Percentiles rank a stretch among this genome's conserved stretches.
These are phyloP conservation scores for Omphaloscelis lunosa DNA, from an alignment of 2,888 invertebrate genomes.

Conservation along the genomic window DNA sequence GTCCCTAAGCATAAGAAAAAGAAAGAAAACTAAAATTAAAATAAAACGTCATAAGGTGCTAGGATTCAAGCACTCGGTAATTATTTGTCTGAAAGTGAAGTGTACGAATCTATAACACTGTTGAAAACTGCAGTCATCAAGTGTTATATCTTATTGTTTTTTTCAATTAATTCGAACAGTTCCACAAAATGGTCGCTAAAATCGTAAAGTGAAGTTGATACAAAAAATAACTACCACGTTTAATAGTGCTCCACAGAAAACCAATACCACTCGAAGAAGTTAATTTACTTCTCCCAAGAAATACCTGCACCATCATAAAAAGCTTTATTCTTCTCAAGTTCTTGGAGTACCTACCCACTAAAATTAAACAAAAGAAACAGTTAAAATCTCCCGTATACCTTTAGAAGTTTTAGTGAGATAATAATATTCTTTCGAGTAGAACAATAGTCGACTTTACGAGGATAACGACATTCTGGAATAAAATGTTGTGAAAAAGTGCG, in stretches of 20 bases:
- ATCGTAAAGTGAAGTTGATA: background rate
- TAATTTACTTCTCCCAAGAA: conserved; percentile 35
- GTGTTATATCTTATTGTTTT: background rate
- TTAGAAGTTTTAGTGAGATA: conserved; percentile 16
- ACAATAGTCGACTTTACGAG: conserved; percentile 24
- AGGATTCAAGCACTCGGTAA: background rate
- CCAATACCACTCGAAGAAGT: conserved; percentile 19
- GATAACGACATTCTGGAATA: background rate
- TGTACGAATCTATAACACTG: background rate
- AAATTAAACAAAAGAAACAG: conserved; percentile 51
- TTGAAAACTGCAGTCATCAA: background rate
- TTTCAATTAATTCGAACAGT: background rate
- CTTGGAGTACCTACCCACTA: conserved; percentile 27
- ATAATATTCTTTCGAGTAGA: conserved; percentile 14
- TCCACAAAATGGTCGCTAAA: background rate
- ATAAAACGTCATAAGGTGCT: background rate
- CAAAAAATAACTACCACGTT: conserved; percentile 4
- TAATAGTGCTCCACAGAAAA: conserved; percentile 30
- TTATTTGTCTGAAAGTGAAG: background rate
- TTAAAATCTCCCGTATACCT: conserved; percentile 19
- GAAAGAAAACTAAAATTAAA: background rate
- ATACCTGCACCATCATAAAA: conserved; percentile 44
- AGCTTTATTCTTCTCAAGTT: conserved; percentile 26
- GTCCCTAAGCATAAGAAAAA: no score
- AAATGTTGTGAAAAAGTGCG: background rate